Base-by-base conservation (phyloP, 2,113 vertebrate genomes). In the Eira barbara region DNA sequence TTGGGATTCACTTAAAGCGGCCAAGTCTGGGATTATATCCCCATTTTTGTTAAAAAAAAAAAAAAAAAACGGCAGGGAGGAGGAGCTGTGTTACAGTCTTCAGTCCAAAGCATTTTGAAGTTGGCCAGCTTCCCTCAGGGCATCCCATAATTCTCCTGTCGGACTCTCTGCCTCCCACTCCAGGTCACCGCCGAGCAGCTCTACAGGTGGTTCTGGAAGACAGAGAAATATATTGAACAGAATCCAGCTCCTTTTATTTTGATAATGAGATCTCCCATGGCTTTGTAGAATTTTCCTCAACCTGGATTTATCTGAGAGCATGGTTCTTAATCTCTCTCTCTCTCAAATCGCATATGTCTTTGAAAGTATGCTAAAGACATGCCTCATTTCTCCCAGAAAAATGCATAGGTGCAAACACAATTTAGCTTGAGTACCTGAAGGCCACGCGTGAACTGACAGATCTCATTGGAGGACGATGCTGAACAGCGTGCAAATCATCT, bases 221-320 rank as follows among this genome's bases (percentile, higher is more conserved):
- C 39, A 39, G n/a, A n/a, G 7, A 18, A 89, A 87, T 67, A 69
- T 27, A 27, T 15, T 73, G 39, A 49, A 92, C 39, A 89, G 57
- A 69, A 83, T 74, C 67, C 6, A 69, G 1, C 73, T 83, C 7
- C 17, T 69, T 91, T 95, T 91, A 4, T 49, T 89, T 92, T 29
- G 67, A 57, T 67, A 80, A 67, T 5, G 78, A 78, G 10, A 39
- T 34, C 9, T 12, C 39, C n/a, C n/a, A 18, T 52, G 69, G 42
- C 39, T 93, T 90, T 95, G 61, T 69, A 93, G 25, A 65, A 36
- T 71, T 91, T 89, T 59, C 71, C 13, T 96, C 81, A 92, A 81
- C 17, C 47, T 88, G 36, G 18, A 83, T 45, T 47, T 87, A 29
- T 18, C 65, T 34, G 73, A 81, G 55, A 74, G 29, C 34, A 45